phyloP scores from a whole-genome alignment of 2,888 invertebrate genomes.

The Deilephila porcellus region DNA sequence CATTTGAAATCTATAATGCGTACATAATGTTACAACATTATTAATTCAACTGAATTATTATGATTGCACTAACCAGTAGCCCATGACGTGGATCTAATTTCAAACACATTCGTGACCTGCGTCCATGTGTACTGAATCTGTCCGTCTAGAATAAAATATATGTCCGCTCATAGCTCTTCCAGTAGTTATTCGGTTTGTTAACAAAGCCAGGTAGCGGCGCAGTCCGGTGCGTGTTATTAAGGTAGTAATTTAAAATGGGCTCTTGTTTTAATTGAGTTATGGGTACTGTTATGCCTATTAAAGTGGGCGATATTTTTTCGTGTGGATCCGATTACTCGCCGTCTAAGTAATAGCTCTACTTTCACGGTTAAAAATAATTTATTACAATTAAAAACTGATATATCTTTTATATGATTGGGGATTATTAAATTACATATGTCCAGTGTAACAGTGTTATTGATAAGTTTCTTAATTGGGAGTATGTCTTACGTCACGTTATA shows the following conservation, averaged over 20 bases:
- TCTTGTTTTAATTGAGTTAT: conserved; percentile 82
- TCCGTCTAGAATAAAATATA: not conserved
- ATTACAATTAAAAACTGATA: conserved; percentile 26
- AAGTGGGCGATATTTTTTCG: conserved; percentile 50
- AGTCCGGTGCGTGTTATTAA: conserved; percentile 64
- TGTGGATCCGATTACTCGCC: conserved; percentile 26
- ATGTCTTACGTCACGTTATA: not conserved
- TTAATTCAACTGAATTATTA: too few relatives aligned
- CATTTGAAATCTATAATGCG: too few relatives aligned
- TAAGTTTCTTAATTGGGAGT: not conserved
- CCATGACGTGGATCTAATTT: too few relatives aligned
- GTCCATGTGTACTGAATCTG: not conserved
- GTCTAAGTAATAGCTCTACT: conserved; percentile 30
- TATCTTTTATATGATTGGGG: conserved; percentile 12
- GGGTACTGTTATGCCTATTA: conserved; percentile 67
- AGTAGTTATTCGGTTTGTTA: conserved; percentile 40
- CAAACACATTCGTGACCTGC: too few relatives aligned
- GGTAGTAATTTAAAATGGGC: conserved; percentile 70
- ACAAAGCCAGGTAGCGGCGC: conserved; percentile 54
- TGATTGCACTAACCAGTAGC: too few relatives aligned
- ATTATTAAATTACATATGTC: conserved; percentile 21
- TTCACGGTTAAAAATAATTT: conserved; percentile 31
- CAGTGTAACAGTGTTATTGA: conserved; percentile 10
- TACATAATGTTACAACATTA: too few relatives aligned
- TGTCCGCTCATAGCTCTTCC: conserved; percentile 41